These are phyloP conservation scores for Myzus persicae DNA, from an alignment of 1,140 invertebrate genomes.

Conservation along the genomic window DNA sequence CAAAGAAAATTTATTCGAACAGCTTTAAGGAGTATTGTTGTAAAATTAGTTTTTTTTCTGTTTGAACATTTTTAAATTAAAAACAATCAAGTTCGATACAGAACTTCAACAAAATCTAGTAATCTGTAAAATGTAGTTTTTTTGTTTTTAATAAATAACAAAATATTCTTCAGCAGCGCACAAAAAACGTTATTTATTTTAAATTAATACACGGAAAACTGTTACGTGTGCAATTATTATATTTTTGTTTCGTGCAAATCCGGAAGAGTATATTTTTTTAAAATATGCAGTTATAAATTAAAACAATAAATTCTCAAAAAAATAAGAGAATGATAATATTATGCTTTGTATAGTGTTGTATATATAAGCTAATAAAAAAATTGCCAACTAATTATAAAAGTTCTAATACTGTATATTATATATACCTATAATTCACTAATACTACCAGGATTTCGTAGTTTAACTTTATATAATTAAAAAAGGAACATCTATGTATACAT, in stretches of 20 bases:
- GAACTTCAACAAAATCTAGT: not conserved
- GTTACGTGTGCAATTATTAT: not conserved
- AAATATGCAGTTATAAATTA: not conserved
- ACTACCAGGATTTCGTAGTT: not conserved
- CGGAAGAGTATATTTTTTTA: not conserved
- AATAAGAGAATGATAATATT: not conserved
- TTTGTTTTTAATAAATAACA: not conserved
- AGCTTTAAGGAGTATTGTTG: not conserved
- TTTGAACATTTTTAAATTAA: conserved; percentile 8
- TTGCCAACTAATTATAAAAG: too few relatives aligned
- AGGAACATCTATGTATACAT: not conserved
- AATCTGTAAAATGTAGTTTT: not conserved
- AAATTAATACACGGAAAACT: not conserved
- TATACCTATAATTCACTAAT: not conserved
- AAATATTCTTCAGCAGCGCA: not conserved
- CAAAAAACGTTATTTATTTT: not conserved
- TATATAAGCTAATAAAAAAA: too few relatives aligned
- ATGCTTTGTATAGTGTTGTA: too few relatives aligned
- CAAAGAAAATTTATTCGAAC: not conserved
- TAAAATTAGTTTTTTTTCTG: conserved; percentile 1
- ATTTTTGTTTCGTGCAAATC: not conserved
- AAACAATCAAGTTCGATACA: not conserved
- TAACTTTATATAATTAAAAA: not conserved
- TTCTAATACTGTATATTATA: not conserved
- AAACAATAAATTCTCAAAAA: not conserved